Evolutionary conservation across 2,113 vertebrate species (phyloP).

Genomic region (Gorsachius goisagi): DNA sequence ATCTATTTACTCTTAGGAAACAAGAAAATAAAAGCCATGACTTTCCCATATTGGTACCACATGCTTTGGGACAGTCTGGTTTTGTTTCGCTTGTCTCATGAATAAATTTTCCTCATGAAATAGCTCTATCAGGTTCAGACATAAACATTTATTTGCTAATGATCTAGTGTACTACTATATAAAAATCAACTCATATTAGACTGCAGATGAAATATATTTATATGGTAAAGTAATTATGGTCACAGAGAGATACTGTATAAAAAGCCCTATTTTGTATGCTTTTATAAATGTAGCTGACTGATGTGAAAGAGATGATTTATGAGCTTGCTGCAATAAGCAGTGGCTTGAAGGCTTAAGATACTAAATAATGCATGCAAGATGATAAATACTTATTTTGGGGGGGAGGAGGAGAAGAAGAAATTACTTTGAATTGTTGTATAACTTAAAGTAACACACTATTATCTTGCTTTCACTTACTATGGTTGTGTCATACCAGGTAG

Average conservation of each 20-base stretch:
- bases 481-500: not conserved
- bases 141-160: not conserved
- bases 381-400: not conserved
- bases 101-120: not conserved
- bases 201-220: not conserved
- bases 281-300: not conserved
- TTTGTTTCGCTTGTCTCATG: not conserved
- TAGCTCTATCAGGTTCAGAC: not conserved
- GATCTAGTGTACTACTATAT: not conserved
- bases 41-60: not conserved
- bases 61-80: not conserved
- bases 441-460: not conserved
- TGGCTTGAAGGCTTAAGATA: not conserved
- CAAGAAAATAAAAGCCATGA: not conserved
- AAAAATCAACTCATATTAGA: not conserved
- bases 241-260: not conserved
- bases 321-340: not conserved
- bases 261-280: not conserved
- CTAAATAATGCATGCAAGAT: conserved; percentile 13
- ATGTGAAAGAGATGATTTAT: conserved; percentile 12
- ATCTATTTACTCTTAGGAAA: not conserved
- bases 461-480: not conserved
- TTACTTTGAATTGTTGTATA: not conserved
- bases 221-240: not conserved
- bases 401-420: not conserved